phyloP scores from a whole-genome alignment of 2,888 invertebrate genomes.

The Myopa tessellatipennis region DNA sequence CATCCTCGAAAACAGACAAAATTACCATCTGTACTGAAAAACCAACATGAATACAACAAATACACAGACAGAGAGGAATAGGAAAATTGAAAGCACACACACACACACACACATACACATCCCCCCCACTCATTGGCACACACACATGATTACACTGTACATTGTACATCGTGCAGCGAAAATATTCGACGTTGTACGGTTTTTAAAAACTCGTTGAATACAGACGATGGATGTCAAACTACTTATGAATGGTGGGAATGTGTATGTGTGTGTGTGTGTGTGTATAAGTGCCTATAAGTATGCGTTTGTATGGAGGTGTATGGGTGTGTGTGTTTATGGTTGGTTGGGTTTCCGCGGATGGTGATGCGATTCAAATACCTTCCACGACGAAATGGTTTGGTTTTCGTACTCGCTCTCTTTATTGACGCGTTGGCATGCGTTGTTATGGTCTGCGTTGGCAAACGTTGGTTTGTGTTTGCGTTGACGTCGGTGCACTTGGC shows the following conservation, averaged over 20 bases:
- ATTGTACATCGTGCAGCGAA: background rate
- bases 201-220: background rate
- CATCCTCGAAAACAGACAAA: no score
- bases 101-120: slow-evolving; percentile 6
- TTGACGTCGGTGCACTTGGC: slow-evolving; percentile 20
- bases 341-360: no score
- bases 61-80: no score
- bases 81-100: background rate
- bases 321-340: background rate
- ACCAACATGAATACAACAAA: no score
- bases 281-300: background rate
- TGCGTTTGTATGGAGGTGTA: background rate
- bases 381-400: background rate
- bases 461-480: background rate
- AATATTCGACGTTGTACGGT: background rate
- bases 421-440: slow-evolving; percentile 3
- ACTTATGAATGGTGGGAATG: background rate
- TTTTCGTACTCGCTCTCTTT: background rate
- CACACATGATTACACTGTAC: background rate
- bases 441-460: background rate
- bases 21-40: no score
- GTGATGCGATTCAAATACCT: no score
- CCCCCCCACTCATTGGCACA: background rate
- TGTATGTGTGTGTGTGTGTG: background rate
- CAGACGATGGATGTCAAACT: background rate